Percentiles rank a stretch among this genome's conserved stretches.
Conservation (phyloP, 2,797 vertebrate genomes). For the Alectoris magna region DNA sequence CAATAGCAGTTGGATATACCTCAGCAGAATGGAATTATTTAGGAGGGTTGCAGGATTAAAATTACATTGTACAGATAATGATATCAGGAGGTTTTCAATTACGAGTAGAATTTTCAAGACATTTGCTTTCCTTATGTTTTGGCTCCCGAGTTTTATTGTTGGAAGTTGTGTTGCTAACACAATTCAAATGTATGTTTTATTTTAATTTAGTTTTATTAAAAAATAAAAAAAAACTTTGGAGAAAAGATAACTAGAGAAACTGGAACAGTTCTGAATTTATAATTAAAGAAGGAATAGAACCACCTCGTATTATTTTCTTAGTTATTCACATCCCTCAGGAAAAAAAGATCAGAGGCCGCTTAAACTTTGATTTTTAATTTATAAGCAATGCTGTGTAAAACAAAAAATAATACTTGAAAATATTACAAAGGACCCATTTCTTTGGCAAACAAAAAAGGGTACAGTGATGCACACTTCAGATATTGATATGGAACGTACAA, state of each 20-base stretch:
- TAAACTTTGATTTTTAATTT: constrained; percentile 72
- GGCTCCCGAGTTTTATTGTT: not conserved
- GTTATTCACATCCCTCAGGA: constrained; percentile 49
- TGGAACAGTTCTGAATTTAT: constrained; percentile 49
- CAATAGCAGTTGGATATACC: not conserved
- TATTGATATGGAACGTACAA: not conserved
- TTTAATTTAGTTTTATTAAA: not conserved
- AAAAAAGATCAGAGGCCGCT: constrained; percentile 51
- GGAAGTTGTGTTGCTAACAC: not conserved
- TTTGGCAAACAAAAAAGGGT: not conserved
- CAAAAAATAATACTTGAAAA: constrained; percentile 43
- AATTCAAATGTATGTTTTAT: not conserved
- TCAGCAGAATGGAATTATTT: not conserved
- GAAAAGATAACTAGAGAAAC: constrained; percentile 22
- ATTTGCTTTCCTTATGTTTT: not conserved
- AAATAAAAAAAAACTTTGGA: not conserved
- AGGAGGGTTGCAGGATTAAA: not conserved
- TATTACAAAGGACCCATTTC: not conserved
- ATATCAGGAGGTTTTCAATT: not conserved
- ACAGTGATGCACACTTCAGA: not conserved
- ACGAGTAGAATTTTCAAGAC: not conserved
- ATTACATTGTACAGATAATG: not conserved
- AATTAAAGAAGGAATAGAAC: constrained; percentile 55
- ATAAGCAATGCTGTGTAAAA: constrained; percentile 37
- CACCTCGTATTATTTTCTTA: constrained; percentile 41